Base-by-base conservation (phyloP, 2,797 vertebrate genomes). In the Danionella dracula region DNA sequence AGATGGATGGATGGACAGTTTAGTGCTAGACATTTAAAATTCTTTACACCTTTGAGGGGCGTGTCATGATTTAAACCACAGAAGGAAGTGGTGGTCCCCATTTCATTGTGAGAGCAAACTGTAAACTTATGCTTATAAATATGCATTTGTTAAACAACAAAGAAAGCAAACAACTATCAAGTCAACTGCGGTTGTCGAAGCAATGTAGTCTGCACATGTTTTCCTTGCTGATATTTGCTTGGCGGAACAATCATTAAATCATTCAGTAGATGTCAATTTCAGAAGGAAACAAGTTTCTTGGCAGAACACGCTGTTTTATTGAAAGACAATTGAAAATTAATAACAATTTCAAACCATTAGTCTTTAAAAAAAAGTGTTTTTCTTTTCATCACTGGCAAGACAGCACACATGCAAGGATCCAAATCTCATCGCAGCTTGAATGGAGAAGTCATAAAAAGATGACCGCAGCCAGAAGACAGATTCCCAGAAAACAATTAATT, bases 171-270 rank as follows among this genome's bases (percentile, higher is more conserved):
- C n/a, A n/a, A n/a, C n/a, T 78, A 70, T 77, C 71, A 46, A 51
- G 66, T 76, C 74, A 66, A 53, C 59, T 66, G 54, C 50, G 57
- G 73, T 81, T 69, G 76, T 76, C 76, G 71, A 65, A 64, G 66
- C 69, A 76, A 44, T 79, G 74, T 77, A 42, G 68, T 54, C 81
- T 71, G 59, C 71, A 66, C 72, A 44, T 83, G 86, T 82, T 81
- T 79, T 65, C 55, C 69, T 83, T 76, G 70, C 76, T 76, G 79
- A 83, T 79, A 79, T 64, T 40, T 2, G 8, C 62, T 65, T 72
- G 79, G 77, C 76, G 71, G 72, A 8, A 13, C 40, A 19, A 34
- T 37, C 16, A 40, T 32, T 62, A 27, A 21, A 48, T 37, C 29
- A 13, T 55, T 35, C 38, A 17, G 12, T 29, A 6, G 31, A 44